A percentile compares a stretch with the other conserved stretches of the same genome.
phyloP scores from a whole-genome alignment of 2,888 invertebrate species.

The Tetranychus piercei region DNA sequence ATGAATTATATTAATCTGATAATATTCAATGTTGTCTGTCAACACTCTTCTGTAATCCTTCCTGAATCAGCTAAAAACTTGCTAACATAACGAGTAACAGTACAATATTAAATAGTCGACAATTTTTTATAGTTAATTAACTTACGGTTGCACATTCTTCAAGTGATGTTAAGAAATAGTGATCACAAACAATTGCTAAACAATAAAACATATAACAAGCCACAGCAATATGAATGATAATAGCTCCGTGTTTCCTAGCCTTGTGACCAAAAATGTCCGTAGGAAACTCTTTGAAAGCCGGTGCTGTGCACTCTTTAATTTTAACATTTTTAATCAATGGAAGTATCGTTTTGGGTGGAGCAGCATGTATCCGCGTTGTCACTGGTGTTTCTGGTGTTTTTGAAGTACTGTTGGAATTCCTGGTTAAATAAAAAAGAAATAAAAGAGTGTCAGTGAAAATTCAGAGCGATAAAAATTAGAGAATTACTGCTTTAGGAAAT shows the following conservation, averaged over 20 bases:
- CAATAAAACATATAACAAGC: conserved; percentile 26
- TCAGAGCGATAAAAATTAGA: no score
- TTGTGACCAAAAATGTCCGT: conserved; percentile 26
- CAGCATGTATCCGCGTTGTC: background rate
- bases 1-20: no score
- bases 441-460: no score
- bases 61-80: no score
- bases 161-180: conserved; percentile 27
- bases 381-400: background rate
- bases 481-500: no score
- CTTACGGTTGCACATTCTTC: conserved; percentile 26
- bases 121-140: background rate
- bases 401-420: background rate
- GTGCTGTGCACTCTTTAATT: conserved; percentile 15
- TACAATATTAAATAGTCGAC: background rate
- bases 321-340: conserved; percentile 15
- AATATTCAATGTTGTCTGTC: no score
- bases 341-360: background rate
- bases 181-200: conserved; percentile 28
- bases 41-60: no score
- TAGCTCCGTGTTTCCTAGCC: conserved; percentile 25
- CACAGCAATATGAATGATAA: conserved; percentile 27
- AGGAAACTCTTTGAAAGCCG: conserved; percentile 28
- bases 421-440: no score
- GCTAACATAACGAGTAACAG: background rate